Conservation (phyloP, 2,113 vertebrate species). For the Empidonax alnorum region DNA sequence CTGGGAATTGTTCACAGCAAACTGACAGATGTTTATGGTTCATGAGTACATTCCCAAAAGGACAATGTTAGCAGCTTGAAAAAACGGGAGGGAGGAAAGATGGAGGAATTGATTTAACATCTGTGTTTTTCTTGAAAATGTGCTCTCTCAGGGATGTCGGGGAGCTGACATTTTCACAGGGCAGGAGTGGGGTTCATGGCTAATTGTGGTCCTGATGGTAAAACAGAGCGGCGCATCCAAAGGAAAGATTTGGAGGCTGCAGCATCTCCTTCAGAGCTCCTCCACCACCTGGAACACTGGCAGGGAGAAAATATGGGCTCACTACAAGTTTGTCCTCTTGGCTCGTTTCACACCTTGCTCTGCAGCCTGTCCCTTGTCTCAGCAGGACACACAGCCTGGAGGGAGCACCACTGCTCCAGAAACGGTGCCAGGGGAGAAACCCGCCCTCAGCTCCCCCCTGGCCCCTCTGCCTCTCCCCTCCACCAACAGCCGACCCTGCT, state of each 20-base stretch:
- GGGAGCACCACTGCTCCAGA: neutral
- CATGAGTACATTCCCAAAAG: slow-evolving; percentile 42
- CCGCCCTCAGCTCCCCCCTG: rapidly evolving
- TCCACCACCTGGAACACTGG: neutral
- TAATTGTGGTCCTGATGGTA: neutral
- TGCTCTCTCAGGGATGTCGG: neutral
- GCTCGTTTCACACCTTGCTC: neutral
- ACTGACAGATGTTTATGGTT: slow-evolving; percentile 47
- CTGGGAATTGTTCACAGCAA: slow-evolving; percentile 29
- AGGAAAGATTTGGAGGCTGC: neutral
- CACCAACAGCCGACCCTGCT: neutral
- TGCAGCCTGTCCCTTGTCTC: neutral
- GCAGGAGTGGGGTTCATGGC: neutral
- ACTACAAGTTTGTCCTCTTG: neutral
- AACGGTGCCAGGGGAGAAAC: rapidly evolving
- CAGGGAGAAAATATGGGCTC: rapidly evolving
- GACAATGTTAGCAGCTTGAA: slow-evolving; percentile 3
- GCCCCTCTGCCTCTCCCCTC: neutral
- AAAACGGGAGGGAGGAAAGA: neutral
- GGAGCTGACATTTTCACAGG: slow-evolving; percentile 51
- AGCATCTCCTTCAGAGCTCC: neutral
- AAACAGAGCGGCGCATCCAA: neutral
- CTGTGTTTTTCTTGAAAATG: slow-evolving; percentile 27
- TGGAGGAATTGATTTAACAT: slow-evolving; percentile 34
- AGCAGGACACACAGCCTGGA: neutral